Conservation (phyloP, 2,797 vertebrate species). For the Echiichthys vipera region DNA sequence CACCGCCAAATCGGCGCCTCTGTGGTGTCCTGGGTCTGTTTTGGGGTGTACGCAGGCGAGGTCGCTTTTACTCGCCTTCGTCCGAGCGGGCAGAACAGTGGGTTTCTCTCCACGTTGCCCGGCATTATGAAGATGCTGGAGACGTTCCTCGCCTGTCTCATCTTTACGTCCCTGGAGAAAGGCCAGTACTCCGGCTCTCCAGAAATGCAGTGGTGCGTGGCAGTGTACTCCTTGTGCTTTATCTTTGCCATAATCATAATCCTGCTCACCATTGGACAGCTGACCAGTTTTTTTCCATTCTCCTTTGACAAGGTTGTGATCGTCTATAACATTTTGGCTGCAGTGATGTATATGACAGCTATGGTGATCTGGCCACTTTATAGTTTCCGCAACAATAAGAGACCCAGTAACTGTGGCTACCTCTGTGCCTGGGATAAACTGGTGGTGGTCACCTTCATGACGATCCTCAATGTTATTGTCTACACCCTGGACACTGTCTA, state of each 20-base stretch:
- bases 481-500: slow-evolving; percentile 87
- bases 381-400: slow-evolving; percentile 48
- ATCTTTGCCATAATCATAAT: slow-evolving; percentile 86
- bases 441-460: slow-evolving; percentile 87
- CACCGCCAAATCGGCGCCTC: slow-evolving; percentile 80
- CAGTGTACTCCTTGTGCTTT: slow-evolving; percentile 90
- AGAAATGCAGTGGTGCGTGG: slow-evolving; percentile 86
- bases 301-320: slow-evolving; percentile 83
- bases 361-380: slow-evolving; percentile 90
- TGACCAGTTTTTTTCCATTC: slow-evolving; percentile 76
- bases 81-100: slow-evolving; percentile 83
- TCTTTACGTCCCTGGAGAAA: slow-evolving; percentile 83
- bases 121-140: slow-evolving; percentile 92
- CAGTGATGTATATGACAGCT: slow-evolving; percentile 85
- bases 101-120: slow-evolving; percentile 87
- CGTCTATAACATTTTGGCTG: slow-evolving; percentile 82
- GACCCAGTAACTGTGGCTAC: rapidly evolving
- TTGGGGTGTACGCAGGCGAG: slow-evolving; percentile 78
- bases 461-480: slow-evolving; percentile 85
- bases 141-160: slow-evolving; percentile 88
- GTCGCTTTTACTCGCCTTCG: slow-evolving; percentile 81
- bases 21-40: slow-evolving; percentile 83
- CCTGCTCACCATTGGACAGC: slow-evolving; percentile 79
- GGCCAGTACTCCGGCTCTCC: rapidly evolving
- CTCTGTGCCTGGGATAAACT: slow-evolving; percentile 75